These are phyloP conservation scores for Papilio elwesi DNA, from an alignment of 2,888 invertebrate species.

Conservation along the genomic window DNA sequence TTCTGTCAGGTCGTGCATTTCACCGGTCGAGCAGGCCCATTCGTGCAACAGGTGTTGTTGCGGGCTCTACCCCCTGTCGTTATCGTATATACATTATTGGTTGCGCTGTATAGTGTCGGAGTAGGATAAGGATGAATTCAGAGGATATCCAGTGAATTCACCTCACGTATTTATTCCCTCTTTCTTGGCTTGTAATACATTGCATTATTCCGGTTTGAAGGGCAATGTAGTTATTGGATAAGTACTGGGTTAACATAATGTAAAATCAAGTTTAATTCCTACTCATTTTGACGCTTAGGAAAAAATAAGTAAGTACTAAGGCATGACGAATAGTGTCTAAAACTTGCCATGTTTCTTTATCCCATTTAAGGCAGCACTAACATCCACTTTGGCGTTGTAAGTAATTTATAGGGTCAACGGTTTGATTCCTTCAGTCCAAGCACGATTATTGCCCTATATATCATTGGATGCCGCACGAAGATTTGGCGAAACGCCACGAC, in stretches of 20 bases:
- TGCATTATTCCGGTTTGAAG: no score
- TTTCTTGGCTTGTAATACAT: no score
- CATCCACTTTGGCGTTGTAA: background rate
- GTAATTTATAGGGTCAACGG: conserved; percentile 23
- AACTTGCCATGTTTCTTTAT: background rate
- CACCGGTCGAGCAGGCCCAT: no score
- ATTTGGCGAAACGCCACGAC: conserved; percentile 32
- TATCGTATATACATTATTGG: no score
- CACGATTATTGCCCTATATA: conserved; percentile 25
- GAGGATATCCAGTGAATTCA: no score
- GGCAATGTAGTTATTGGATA: no score
- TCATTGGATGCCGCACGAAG: background rate
- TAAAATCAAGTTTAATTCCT: background rate
- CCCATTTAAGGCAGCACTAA: background rate
- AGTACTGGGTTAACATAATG: background rate
- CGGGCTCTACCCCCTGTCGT: no score
- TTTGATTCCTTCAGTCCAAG: conserved; percentile 26
- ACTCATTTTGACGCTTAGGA: background rate
- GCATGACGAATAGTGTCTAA: background rate
- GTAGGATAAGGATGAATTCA: no score
- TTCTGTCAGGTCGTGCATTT: no score
- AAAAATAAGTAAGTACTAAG: background rate
- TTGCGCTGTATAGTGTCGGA: no score
- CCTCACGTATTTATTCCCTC: no score
- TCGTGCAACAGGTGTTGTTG: no score